Conservation (phyloP, 2,797 vertebrate genomes). For the Lithobates sylvaticus region DNA sequence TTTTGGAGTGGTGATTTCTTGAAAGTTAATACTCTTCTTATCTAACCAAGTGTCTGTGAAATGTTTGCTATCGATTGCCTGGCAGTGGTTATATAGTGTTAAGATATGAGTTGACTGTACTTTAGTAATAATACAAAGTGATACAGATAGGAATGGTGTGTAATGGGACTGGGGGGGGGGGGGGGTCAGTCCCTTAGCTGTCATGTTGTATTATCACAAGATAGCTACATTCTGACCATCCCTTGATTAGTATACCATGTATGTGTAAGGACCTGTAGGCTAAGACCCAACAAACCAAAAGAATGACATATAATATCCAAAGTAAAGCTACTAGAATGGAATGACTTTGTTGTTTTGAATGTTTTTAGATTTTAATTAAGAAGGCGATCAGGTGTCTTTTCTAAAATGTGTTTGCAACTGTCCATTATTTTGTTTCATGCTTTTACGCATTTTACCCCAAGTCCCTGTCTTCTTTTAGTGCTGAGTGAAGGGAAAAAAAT, state of each 20-base stretch:
- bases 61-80: background rate
- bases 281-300: slow-evolving; percentile 14
- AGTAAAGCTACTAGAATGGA: background rate
- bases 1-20: background rate
- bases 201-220: slow-evolving; percentile 6
- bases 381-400: slow-evolving; percentile 17
- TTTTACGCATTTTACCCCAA: slow-evolving; percentile 7
- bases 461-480: background rate
- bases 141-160: slow-evolving; percentile 6
- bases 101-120: background rate
- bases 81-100: slow-evolving; percentile 17
- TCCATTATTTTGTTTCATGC: slow-evolving; percentile 25
- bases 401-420: slow-evolving; percentile 35
- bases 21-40: background rate
- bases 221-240: background rate
- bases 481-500: slow-evolving; percentile 35
- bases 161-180: background rate
- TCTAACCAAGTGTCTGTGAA: slow-evolving; percentile 25
- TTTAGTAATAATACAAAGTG: background rate
- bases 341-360: slow-evolving; percentile 14
- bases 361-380: slow-evolving; percentile 12
- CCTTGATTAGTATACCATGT: background rate
- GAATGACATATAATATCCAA: slow-evolving; percentile 10
- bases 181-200: background rate
- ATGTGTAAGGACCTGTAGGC: slow-evolving; percentile 20